Evolutionary conservation across 2,113 vertebrate species (phyloP).

Genomic region (Indri indri): DNA sequence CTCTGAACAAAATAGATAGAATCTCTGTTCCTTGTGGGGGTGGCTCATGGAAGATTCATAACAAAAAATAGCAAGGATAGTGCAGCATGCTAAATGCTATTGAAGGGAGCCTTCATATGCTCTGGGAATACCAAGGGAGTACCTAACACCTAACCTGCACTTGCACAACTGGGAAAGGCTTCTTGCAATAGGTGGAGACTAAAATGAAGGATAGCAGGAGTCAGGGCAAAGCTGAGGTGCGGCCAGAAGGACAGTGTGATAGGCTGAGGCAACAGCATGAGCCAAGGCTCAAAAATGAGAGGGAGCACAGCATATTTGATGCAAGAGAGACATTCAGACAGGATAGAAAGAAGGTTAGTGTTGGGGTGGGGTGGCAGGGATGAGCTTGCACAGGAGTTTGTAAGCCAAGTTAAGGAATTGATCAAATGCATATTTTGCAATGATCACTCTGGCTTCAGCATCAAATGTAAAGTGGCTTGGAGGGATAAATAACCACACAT

Average conservation of each 20-base stretch:
- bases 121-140: neutral
- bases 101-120: neutral
- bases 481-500: neutral
- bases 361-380: neutral
- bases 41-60: neutral
- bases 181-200: neutral
- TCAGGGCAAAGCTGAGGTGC: neutral
- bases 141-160: neutral
- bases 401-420: neutral
- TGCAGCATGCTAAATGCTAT: neutral
- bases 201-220: neutral
- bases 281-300: neutral
- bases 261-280: neutral
- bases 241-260: neutral
- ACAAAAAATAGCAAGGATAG: neutral
- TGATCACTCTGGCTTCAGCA: neutral
- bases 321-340: neutral
- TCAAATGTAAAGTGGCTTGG: neutral
- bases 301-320: neutral
- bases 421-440: slow-evolving; percentile 20
- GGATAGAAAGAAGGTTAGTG: neutral
- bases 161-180: neutral
- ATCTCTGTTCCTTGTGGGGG: neutral
- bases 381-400: neutral
- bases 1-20: slow-evolving; percentile 12